Base-by-base conservation (phyloP, 2,113 vertebrate genomes). In the Alethe castanea region DNA sequence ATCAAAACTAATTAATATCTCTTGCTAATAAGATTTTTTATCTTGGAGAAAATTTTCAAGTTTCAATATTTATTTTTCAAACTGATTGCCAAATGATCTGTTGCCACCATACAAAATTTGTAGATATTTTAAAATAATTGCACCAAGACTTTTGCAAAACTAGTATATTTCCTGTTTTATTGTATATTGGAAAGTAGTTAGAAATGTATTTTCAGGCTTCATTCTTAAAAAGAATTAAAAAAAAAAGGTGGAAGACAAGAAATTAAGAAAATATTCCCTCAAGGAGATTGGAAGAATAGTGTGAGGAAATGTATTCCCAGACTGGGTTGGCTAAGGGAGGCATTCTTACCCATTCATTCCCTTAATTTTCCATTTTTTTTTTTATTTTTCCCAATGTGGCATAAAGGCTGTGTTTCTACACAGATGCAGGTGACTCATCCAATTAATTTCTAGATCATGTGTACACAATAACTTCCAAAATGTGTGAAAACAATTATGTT, bases 251-350 rank as follows among this genome's bases (percentile, higher is more conserved):
- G 1, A 85, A 40, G 3, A n/a, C 2, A 59, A 79, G 1, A 25
- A 65, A 57, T 31, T 20, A 70, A 44, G 18, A 76, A 74, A 66
- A 53, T 0, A 8, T 31, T 80, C 3, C 72, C 1, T 44, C 48
- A n/a, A 6, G 4, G 1, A 8, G 56, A 1, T 44, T 69, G 17
- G 19, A 44, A 6, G 11, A 69, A 29, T 16, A 35, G 2, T 23
- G 6, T 12, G n/a, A 88, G 52, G 7, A 80, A 69, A 35, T 28
- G 0, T 35, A 14, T 80, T 81, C 36, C 65, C 14, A 44, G 9
- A 1, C 50, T 56, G 5, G 31, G 22, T 5, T 74, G 12, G 1
- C 33, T 47, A 47, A 8, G 7, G 3, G 5, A 52, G 5, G 0
- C 6, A 44, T 45, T 11, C 8, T 28, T 59, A 57, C 3, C 4